phyloP scores from a whole-genome alignment of 1,140 invertebrate species.

The Diprion similis region DNA sequence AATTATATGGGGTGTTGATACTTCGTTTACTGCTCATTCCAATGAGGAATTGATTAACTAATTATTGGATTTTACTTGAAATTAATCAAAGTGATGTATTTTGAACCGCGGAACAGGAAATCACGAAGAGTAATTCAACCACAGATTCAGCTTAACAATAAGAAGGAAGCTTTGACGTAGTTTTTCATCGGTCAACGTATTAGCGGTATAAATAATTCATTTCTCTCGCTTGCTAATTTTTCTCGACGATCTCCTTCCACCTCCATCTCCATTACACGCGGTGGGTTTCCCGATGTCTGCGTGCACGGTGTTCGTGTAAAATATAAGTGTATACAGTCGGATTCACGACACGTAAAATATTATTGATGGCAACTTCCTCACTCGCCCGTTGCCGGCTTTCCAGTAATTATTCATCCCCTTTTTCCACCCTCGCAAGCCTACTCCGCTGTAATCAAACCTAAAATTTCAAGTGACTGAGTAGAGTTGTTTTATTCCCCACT shows the following conservation, averaged over 20 bases:
- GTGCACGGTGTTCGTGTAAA: not conserved
- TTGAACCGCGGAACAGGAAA: too few relatives aligned
- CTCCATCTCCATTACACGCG: not conserved
- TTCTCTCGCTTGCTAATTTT: not conserved
- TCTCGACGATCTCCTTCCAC: not conserved
- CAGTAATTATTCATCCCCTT: not conserved
- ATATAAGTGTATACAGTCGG: not conserved
- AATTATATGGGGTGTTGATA: too few relatives aligned
- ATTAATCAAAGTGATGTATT: too few relatives aligned
- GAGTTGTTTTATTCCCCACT: slow-evolving; percentile 3
- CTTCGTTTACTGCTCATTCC: too few relatives aligned
- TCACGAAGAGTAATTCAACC: too few relatives aligned
- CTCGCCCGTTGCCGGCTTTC: not conserved
- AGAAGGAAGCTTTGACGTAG: not conserved
- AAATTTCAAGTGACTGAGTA: slow-evolving; percentile 5
- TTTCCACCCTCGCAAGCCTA: not conserved
- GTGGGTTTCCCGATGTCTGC: not conserved
- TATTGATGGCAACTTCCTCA: slow-evolving; percentile 5
- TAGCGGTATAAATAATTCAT: not conserved
- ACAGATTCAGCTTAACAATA: not conserved
- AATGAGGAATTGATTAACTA: too few relatives aligned
- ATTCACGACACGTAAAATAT: not conserved
- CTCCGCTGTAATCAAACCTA: not conserved
- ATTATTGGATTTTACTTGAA: too few relatives aligned
- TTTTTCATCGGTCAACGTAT: not conserved